Evolutionary conservation across 2,888 invertebrate species (phyloP).

Genomic region (Platycnemis pennipes): DNA sequence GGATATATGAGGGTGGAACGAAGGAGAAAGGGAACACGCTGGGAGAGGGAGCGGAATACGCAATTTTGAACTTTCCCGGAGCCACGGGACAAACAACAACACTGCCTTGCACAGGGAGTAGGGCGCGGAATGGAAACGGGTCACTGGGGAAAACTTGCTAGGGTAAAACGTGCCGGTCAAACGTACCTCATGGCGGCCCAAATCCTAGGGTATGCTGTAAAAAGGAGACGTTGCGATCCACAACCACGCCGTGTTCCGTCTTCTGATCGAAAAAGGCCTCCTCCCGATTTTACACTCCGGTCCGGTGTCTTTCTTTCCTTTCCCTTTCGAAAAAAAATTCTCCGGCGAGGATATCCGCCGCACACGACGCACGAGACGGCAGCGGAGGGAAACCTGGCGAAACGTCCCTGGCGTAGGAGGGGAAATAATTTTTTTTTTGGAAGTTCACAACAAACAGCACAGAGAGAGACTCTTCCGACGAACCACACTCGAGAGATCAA

Average conservation of each 20-base stretch:
- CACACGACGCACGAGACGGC: background rate
- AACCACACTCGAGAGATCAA: background rate
- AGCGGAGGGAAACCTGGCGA: background rate
- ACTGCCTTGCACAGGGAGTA: background rate
- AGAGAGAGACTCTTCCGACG: background rate
- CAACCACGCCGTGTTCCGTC: no score
- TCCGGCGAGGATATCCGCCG: background rate
- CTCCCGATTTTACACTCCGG: no score
- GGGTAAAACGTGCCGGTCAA: background rate
- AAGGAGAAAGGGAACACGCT: background rate
- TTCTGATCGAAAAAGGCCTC: no score
- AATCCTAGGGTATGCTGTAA: background rate
- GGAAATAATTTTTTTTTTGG: background rate
- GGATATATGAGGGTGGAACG: background rate
- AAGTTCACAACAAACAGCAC: background rate
- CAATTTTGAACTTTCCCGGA: background rate
- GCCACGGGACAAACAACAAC: background rate
- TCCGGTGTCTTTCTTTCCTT: no score
- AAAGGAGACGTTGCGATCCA: no score
- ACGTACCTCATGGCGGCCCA: conserved; percentile 29
- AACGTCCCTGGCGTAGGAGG: background rate
- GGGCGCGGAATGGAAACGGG: background rate
- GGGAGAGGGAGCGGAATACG: background rate
- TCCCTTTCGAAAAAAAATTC: no score
- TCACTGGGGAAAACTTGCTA: background rate